Evolutionary conservation across 2,113 vertebrate species (phyloP), one percentile per base, ranked within the genome.

Genomic region (Clinocottus analis): DNA sequence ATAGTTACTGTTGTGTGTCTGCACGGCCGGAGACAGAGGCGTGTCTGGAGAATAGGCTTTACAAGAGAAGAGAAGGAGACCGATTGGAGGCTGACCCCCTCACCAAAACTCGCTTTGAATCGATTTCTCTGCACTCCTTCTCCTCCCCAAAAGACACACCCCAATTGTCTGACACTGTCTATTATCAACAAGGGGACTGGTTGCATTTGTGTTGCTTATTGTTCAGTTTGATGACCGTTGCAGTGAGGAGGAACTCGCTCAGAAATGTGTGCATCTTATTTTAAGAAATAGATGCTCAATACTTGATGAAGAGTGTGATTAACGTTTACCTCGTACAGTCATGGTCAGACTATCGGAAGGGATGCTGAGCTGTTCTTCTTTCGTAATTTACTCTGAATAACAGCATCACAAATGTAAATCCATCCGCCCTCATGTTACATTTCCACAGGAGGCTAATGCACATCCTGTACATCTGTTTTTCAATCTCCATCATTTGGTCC

Each of bases 1-100:
- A 12, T 9, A 11, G 65, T 31, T 35, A 12, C 47, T 72, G n/a
- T 55, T 72, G 80, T 85, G 58, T 64, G 53, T 75, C 59, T 76
- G 49, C 35, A 23, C 59, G 49, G 23, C 31, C n/a, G 21, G 55
- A 64, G 51, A 74, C 51, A 19, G 47, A 72, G 83, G 79, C 72
- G 77, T 80, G 73, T 78, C 77, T 58, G 19, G 25, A 56, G 35
- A 67, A 53, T 58, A 47, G 80, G 74, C 65, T 70, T 76, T 16
- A 5, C 25, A 2, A n/a, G 25, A 23, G 10, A 29, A 13, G 4
- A 14, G n/a, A 66, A 19, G 16, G 17, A 51, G 39, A 6, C 23
- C 14, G 47, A 45, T 4, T 39, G 21, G 29, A 21, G 47, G 49
- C 8, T 13, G 53, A 77, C 25, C 33, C 45, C 16, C 23, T 27